Percentiles rank a stretch among this genome's conserved stretches.
Evolutionary conservation across 2,113 vertebrate genomes (phyloP).

Genomic region (Actenoides lindsayi): DNA sequence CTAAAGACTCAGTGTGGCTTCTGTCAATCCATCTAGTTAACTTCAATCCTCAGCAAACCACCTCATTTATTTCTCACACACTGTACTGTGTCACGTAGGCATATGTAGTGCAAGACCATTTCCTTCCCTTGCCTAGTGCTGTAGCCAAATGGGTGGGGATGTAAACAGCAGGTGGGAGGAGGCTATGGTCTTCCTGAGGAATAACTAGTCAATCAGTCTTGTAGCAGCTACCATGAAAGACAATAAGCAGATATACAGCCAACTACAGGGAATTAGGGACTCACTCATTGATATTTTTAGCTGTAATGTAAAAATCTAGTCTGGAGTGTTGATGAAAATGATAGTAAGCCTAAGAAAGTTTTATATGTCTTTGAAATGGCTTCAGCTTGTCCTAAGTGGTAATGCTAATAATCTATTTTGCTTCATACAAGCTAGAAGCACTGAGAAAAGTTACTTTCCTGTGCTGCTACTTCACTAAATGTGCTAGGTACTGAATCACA

Average conservation of each 20-base stretch:
- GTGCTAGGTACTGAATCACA: background rate
- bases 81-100: accelerated
- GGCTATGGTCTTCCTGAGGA: background rate
- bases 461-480: background rate
- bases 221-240: background rate
- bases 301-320: background rate
- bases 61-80: background rate
- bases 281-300: background rate
- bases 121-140: background rate
- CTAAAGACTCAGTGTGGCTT: background rate
- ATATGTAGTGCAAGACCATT: background rate
- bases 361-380: background rate
- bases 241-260: background rate
- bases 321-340: background rate
- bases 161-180: background rate
- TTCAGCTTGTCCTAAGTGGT: background rate
- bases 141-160: background rate
- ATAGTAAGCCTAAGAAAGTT: background rate
- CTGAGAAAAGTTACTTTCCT: background rate
- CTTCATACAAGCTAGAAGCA: background rate
- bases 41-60: background rate
- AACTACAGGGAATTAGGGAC: background rate
- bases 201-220: background rate
- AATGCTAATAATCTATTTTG: background rate
- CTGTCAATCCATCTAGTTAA: background rate